Base-by-base conservation (phyloP, 1,140 invertebrate genomes). In the Caenorhabditis remanei region DNA sequence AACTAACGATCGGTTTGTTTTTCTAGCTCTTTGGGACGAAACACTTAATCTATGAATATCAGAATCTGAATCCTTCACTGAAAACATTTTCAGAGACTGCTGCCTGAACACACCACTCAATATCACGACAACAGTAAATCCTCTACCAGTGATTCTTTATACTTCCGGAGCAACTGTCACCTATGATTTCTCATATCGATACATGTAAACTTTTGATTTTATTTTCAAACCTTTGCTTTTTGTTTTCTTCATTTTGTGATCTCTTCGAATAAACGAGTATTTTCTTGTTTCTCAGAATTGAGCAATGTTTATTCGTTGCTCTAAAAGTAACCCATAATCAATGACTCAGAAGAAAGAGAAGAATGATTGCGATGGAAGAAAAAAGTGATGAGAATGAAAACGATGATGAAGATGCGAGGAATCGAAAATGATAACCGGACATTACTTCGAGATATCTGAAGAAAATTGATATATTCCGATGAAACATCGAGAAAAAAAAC, bases 371-470 rank as follows among this genome's bases (percentile, higher is more conserved):
- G 32, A 75, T 71, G 43, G 53, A 75, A 79, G 46, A 43, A 9
- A 14, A 21, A 13, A 53, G 79, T 19, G 63, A 48, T 67, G 85
- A 43, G 40, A 65, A 56, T 43, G 24, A 53, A 56, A 50, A 13
- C 5, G 63, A 65, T 48, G 86, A 87, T 21, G 65, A 48, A 46
- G 43, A 46, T 40, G 48, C 48, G 9, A 58, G 56, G 48, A 87
- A 87, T 11, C 86, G 50, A 32, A 79, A 87, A 58, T 84, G 86
- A 83, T 87, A 87, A 24, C 86, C 86, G 43, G 86, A 83, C 46
- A 87, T 87, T 40, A 87, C 86, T 75, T 87, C 86, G n/a, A 87
- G 43, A 65, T 87, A 87, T 83, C 86, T 87, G 40, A 43, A 87
- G 24, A 40, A 16, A 24, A n/a, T 19, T 24, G n/a, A 8, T 40